These are phyloP conservation scores for Hucho hucho DNA, from an alignment of 2,113 vertebrate genomes.

Conservation along the genomic window DNA sequence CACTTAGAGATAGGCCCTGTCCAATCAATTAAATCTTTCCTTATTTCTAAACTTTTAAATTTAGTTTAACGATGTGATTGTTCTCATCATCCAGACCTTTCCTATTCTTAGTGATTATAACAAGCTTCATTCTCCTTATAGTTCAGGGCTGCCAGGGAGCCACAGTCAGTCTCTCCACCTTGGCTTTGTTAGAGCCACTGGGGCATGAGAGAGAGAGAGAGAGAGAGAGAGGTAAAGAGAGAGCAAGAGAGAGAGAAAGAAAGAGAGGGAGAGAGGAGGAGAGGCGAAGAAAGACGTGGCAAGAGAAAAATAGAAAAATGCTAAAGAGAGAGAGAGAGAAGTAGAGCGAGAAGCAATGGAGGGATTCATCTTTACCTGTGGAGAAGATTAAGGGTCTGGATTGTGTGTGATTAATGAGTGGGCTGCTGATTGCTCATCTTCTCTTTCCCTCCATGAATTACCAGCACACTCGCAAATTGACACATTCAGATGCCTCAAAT, in stretches of 20 bases:
- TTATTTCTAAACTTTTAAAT: conserved; percentile 28
- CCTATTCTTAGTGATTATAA: conserved; percentile 27
- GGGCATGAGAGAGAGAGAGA: conserved; percentile 13
- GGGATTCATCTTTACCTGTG: conserved; percentile 60
- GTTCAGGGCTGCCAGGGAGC: conserved; percentile 27
- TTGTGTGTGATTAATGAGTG: conserved; percentile 68
- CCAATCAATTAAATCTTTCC: conserved; percentile 8
- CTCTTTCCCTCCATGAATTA: conserved; percentile 63
- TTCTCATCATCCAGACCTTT: background rate
- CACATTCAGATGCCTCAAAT: conserved; percentile 6
- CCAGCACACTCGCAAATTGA: conserved; percentile 35
- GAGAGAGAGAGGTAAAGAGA: background rate
- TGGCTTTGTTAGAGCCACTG: conserved; percentile 7
- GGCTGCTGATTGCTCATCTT: conserved; percentile 64
- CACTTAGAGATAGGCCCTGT: background rate
- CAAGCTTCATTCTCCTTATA: conserved; percentile 25
- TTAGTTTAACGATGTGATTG: conserved; percentile 6
- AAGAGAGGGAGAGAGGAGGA: background rate
- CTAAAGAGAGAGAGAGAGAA: background rate
- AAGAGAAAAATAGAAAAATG: background rate
- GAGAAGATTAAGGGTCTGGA: conserved; percentile 66
- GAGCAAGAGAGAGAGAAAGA: background rate
- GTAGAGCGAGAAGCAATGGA: background rate
- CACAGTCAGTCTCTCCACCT: too few species aligned
- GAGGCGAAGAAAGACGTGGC: conserved; percentile 1